Conservation (phyloP, 2,797 vertebrate species). For the Sarcophilus harrisii region DNA sequence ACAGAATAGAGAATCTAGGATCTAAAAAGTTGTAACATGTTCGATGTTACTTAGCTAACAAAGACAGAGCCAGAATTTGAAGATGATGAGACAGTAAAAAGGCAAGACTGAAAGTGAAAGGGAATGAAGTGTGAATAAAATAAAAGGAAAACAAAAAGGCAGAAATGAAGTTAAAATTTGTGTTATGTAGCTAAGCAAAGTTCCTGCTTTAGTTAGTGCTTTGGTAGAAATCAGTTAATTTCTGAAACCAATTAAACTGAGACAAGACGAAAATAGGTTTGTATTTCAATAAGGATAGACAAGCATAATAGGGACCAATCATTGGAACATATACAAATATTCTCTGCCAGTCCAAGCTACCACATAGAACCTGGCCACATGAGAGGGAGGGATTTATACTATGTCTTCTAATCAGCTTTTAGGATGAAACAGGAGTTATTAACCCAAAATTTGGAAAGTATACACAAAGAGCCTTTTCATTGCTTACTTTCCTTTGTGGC, state of each 20-base stretch:
- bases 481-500: not conserved
- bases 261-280: not conserved
- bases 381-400: not conserved
- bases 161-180: not conserved
- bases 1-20: not conserved
- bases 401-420: not conserved
- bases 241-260: not conserved
- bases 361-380: not conserved
- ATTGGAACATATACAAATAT: not conserved
- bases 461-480: not conserved
- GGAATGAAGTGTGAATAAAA: not conserved
- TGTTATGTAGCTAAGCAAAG: not conserved
- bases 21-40: not conserved
- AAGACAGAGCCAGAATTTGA: not conserved
- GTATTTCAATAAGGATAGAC: not conserved
- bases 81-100: not conserved
- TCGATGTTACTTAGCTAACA: not conserved
- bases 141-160: not conserved
- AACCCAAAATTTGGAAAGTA: not conserved
- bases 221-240: not conserved
- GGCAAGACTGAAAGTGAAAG: not conserved
- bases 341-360: not conserved
- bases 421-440: not conserved
- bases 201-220: not conserved
- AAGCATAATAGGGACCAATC: not conserved